These are phyloP conservation scores for Diachasma alloeum DNA, from an alignment of 1,140 invertebrate species.

Conservation along the genomic window DNA sequence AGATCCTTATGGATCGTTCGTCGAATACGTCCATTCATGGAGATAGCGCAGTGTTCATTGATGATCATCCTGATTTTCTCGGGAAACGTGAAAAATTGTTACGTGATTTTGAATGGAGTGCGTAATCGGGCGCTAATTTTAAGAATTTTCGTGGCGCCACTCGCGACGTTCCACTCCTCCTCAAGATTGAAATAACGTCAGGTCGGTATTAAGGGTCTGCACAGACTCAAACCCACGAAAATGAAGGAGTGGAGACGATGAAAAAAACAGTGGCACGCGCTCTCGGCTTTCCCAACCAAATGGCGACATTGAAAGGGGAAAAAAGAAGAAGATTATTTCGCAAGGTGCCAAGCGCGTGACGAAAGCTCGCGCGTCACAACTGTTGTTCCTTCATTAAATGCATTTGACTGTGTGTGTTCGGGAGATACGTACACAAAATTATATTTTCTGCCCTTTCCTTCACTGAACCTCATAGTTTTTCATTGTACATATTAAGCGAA, in stretches of 20 bases:
- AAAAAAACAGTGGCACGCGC: not conserved
- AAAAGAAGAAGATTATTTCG: not conserved
- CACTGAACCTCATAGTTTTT: too few species aligned
- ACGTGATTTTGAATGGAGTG: conserved; percentile 7
- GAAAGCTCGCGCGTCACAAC: not conserved
- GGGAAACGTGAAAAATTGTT: not conserved
- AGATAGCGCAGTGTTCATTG: not conserved
- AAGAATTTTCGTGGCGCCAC: conserved; percentile 18
- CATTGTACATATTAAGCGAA: too few species aligned
- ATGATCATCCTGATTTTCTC: not conserved
- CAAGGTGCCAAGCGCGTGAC: not conserved
- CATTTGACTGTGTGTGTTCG: not conserved
- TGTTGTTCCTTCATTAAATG: not conserved
- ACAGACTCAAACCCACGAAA: not conserved
- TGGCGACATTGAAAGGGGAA: not conserved
- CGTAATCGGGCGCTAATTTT: conserved; percentile 27
- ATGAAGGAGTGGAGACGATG: not conserved
- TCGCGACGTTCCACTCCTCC: conserved; percentile 15
- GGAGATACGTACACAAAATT: too few species aligned
- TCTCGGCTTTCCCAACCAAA: not conserved
- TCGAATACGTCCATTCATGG: not conserved
- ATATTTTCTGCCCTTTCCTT: too few species aligned
- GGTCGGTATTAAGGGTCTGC: not conserved
- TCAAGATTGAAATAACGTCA: not conserved
- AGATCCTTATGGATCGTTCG: not conserved